Evolutionary conservation across 2,113 vertebrate species (phyloP), one percentile per base, ranked within the genome.

Genomic region (Brachirus orientalis): DNA sequence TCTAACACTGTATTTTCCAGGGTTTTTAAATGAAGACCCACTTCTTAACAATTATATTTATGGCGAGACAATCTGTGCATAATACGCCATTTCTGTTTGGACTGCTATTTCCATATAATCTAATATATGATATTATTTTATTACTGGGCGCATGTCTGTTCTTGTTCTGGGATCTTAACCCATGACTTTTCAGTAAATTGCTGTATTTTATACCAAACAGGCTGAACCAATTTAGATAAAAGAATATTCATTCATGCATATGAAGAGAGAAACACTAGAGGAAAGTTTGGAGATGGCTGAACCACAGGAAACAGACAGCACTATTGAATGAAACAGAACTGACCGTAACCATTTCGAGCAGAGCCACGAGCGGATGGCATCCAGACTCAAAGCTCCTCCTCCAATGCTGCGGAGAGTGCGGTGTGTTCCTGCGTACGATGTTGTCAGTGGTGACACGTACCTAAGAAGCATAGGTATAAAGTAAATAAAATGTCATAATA

Each of bases 391-490:
- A 4, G 96, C 94, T 33, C 96, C 95, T 3, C 95, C 94, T 91
- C 96, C 96, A 14, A 98, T 87, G 50, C 91, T 91, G 75, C 92
- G 91, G 44, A 98, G 94, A 56, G 95, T 96, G 8, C 80, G 89
- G 86, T 99, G 98, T 3, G 96, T 96, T 50, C 96, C 97, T 6
- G 95, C 92, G 55, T 97, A 98, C 0, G 98, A 99, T 0, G 97
- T 99, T 40, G 96, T 99, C 63, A 99, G 88, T 0, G 97, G 96
- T 4, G 98, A 99, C 73, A 99, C 98, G 0, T 97, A 91, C 90
- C 90, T 91, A 18, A 8, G 3, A 10, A 43, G 18, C 40, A 13
- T 7, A 22, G 20, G 18, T 10, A 47, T 38, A 10, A 18, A 28
- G 43, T n/a, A 20, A 43, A 43, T 7, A 3, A 18, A 4, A 20